These are phyloP conservation scores for Romanogobio albipinnatus DNA, from an alignment of 2,113 vertebrate species.

Conservation along the genomic window DNA sequence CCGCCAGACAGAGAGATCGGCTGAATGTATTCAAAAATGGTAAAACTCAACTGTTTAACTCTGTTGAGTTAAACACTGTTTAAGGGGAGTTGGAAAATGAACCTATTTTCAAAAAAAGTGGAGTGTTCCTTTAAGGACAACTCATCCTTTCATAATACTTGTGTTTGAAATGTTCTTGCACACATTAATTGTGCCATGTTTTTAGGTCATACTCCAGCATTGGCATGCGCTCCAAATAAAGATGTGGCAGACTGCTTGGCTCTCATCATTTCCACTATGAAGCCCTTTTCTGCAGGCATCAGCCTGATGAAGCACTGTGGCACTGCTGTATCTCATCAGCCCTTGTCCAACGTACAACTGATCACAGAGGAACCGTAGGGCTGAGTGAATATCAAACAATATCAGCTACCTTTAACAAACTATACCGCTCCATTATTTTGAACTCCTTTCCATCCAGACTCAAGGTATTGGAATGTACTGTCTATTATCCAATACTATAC, in stretches of 20 bases:
- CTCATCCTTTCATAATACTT: too few relatives aligned
- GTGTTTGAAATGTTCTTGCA: too few relatives aligned
- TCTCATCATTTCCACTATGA: constrained; percentile 99
- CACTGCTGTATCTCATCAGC: constrained; percentile 79
- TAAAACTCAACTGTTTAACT: too few relatives aligned
- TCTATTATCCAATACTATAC: neutral
- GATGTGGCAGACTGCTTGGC: constrained; percentile 97
- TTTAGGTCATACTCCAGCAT: constrained; percentile 89
- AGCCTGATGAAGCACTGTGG: constrained; percentile 93
- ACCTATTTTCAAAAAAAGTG: too few relatives aligned
- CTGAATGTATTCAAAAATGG: too few relatives aligned
- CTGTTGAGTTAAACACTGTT: too few relatives aligned
- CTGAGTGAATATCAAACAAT: constrained; percentile 73
- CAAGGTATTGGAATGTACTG: neutral
- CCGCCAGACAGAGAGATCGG: too few relatives aligned
- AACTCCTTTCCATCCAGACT: neutral
- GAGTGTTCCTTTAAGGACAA: too few relatives aligned
- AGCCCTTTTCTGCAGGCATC: constrained; percentile 82
- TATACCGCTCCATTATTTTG: neutral
- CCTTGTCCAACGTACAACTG: constrained; percentile 76
- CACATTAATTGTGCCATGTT: too few relatives aligned
- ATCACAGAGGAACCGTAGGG: constrained; percentile 82
- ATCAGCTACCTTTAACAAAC: neutral
- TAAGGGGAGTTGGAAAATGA: too few relatives aligned
- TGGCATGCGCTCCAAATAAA: constrained; percentile 97